A percentile compares a stretch with the other conserved stretches of the same genome.
Evolutionary conservation across 2,113 vertebrate genomes (phyloP).

Genomic region (Eudorcas thomsonii): DNA sequence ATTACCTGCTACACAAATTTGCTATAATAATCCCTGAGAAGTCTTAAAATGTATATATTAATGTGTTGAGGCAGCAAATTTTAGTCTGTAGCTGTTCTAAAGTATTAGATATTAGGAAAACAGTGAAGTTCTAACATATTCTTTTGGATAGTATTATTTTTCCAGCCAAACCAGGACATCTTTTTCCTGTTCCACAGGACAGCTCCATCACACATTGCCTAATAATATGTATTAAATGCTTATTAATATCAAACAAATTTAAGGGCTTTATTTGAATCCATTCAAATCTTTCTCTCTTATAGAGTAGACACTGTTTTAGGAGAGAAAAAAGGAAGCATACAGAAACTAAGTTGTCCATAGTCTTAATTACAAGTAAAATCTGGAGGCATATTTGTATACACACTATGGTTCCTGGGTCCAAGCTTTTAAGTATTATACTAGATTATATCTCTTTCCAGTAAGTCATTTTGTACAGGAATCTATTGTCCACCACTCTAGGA

Average conservation of each 20-base stretch:
- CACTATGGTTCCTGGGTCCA: neutral
- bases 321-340: neutral
- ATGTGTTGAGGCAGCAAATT: neutral
- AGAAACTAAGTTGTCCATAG: neutral
- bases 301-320: neutral
- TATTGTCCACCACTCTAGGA: neutral
- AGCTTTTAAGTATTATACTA: neutral
- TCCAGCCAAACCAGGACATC: neutral
- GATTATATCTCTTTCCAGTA: neutral
- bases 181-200: neutral
- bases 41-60: neutral
- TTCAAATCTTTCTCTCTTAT: neutral
- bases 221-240: neutral
- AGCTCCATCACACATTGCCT: neutral
- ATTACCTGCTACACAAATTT: neutral
- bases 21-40: neutral
- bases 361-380: neutral
- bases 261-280: neutral
- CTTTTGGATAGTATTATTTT: neutral
- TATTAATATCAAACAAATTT: neutral
- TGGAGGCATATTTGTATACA: neutral
- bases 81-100: neutral
- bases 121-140: neutral
- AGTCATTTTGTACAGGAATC: neutral
- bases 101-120: neutral